Conservation (phyloP, 2,113 vertebrate genomes). For the Onychostruthus taczanowskii region DNA sequence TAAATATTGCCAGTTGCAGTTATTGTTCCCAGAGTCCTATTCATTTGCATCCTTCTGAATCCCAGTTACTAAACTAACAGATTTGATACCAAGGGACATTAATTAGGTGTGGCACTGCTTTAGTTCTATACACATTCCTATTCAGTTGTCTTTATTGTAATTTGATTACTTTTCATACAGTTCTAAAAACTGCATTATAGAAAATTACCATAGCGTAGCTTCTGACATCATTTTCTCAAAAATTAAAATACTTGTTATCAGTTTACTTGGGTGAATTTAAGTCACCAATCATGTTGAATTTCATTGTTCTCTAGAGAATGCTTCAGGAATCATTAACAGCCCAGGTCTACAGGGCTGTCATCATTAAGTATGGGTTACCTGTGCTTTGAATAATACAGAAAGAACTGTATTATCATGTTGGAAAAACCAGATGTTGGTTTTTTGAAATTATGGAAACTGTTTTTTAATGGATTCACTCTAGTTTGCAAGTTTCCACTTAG, state of each 20-base stretch:
- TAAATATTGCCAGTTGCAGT: constrained; percentile 32
- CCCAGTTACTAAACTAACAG: constrained; percentile 20
- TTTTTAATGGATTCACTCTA: constrained; percentile 20
- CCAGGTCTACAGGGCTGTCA: neutral
- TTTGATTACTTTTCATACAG: constrained; percentile 65
- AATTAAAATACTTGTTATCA: constrained; percentile 71
- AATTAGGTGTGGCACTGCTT: constrained; percentile 30
- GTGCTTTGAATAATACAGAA: neutral
- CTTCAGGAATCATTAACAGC: neutral
- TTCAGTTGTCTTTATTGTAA: constrained; percentile 57
- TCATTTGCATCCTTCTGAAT: constrained; percentile 10
- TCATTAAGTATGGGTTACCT: constrained; percentile 37
- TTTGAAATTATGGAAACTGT: neutral
- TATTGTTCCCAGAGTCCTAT: neutral
- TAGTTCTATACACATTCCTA: neutral
- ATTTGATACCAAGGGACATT: constrained; percentile 9
- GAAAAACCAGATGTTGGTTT: neutral
- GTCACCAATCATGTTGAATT: constrained; percentile 52
- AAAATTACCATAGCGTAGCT: constrained; percentile 40
- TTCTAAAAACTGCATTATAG: constrained; percentile 60
- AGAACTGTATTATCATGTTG: neutral
- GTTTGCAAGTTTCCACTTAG: neutral
- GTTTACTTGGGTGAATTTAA: constrained; percentile 55
- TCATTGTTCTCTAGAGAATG: constrained; percentile 44
- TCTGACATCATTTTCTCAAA: constrained; percentile 55